A percentile compares a stretch with the other conserved stretches of the same genome.
Conservation (phyloP, 2,113 vertebrate genomes). For the Macheiramphus alcinus region DNA sequence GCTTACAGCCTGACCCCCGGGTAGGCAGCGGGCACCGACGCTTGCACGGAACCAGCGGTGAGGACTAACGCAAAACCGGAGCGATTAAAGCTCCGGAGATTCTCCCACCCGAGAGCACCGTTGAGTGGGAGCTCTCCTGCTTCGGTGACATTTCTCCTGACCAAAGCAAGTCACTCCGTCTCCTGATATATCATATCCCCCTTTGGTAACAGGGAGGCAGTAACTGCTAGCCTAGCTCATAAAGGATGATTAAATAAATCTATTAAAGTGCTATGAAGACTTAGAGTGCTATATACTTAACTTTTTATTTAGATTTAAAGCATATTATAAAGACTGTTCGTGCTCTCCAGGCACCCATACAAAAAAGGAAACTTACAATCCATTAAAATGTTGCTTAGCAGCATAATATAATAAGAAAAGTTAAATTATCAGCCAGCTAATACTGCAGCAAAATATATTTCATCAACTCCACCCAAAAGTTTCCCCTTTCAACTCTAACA, state of each 20-base stretch:
- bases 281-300: neutral
- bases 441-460: neutral
- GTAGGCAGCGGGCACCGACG: fast-evolving
- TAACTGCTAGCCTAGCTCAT: neutral
- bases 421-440: conserved; percentile 17
- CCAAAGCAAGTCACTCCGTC: neutral
- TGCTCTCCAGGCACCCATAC: conserved; percentile 34
- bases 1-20: fast-evolving
- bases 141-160: neutral
- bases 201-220: neutral
- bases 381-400: conserved; percentile 25
- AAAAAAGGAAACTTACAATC: conserved; percentile 1
- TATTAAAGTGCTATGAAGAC: neutral
- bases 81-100: fast-evolving
- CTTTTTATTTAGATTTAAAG: conserved; percentile 55
- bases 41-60: fast-evolving
- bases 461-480: neutral
- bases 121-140: neutral
- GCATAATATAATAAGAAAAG: neutral
- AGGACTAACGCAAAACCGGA: fast-evolving
- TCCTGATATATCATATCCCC: neutral
- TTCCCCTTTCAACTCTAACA: neutral
- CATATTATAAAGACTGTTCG: neutral
- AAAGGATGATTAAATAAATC: conserved; percentile 45
- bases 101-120: fast-evolving